phyloP scores from a whole-genome alignment of 2,888 invertebrate genomes.

The Cerastis rubricosa region DNA sequence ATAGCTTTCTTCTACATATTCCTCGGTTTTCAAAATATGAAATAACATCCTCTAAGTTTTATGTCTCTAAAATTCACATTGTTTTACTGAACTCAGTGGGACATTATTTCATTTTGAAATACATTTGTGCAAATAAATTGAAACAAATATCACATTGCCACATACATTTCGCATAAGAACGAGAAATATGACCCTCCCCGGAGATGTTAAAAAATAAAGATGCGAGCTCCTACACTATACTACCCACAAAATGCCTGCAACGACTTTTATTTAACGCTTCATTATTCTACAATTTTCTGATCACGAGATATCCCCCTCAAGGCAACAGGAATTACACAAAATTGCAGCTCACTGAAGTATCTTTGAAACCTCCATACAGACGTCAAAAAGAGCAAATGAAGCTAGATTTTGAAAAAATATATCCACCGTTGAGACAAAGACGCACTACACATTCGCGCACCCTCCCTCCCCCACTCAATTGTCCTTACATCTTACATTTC shows the following conservation, averaged over 20 bases:
- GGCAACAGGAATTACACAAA: conserved; percentile 43
- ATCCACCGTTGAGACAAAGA: conserved; percentile 78
- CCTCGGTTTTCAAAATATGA: neutral
- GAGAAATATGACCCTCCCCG: conserved; percentile 49
- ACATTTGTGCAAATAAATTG: conserved; percentile 52
- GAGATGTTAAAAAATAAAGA: conserved; percentile 44
- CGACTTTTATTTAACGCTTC: conserved; percentile 37
- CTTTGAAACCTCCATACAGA: conserved; percentile 59
- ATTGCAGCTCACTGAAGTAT: conserved; percentile 51
- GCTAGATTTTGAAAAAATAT: conserved; percentile 71
- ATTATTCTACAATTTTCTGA: conserved; percentile 51
- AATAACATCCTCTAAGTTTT: conserved; percentile 1
- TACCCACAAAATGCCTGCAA: conserved; percentile 28
- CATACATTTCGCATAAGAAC: conserved; percentile 48
- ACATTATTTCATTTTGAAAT: conserved; percentile 47
- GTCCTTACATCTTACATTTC: conserved; percentile 89
- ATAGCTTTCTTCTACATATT: neutral
- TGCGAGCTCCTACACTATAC: conserved; percentile 28
- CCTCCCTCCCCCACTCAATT: conserved; percentile 80
- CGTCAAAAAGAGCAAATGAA: conserved; percentile 74
- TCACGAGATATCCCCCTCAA: conserved; percentile 22
- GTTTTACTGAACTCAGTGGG: conserved; percentile 38
- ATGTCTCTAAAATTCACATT: conserved; percentile 26
- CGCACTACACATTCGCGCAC: conserved; percentile 82
- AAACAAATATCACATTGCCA: conserved; percentile 58